A percentile compares a stretch with the other conserved stretches of the same genome.
Evolutionary conservation across 1,140 invertebrate species (phyloP).

Genomic region (Trichoplusia ni): DNA sequence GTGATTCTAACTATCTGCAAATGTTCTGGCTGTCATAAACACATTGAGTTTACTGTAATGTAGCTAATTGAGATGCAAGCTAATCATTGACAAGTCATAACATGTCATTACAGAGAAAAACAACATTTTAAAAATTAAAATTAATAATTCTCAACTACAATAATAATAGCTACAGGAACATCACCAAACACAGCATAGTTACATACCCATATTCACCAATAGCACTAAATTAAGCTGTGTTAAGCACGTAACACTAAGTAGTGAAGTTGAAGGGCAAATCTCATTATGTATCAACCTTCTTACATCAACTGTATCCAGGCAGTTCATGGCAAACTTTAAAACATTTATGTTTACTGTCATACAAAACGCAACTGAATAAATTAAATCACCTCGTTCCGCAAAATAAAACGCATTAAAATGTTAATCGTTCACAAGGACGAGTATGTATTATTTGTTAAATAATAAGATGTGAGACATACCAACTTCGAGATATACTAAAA

Average conservation of each 20-base stretch:
- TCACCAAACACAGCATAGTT: not conserved
- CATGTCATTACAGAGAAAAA: too few species aligned
- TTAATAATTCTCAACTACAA: not conserved
- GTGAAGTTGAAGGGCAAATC: slow-evolving; percentile 21
- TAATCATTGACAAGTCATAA: too few species aligned
- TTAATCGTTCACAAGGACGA: slow-evolving; percentile 69
- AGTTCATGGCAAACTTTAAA: slow-evolving; percentile 6
- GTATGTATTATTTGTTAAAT: slow-evolving; percentile 44
- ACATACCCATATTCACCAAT: too few species aligned
- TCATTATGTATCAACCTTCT: not conserved
- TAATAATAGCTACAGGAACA: not conserved
- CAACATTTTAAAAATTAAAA: too few species aligned
- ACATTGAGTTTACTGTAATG: too few species aligned
- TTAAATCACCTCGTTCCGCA: slow-evolving; percentile 40
- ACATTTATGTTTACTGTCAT: slow-evolving; percentile 1
- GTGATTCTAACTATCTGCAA: too few species aligned
- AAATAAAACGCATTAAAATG: slow-evolving; percentile 59
- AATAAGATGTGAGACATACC: slow-evolving; percentile 29
- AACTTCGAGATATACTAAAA: slow-evolving; percentile 10
- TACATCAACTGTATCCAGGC: not conserved
- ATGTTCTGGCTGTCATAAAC: too few species aligned
- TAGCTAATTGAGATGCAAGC: too few species aligned
- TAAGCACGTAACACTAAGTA: not conserved
- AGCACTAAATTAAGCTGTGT: not conserved
- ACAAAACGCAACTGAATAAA: slow-evolving; percentile 33